phyloP scores from a whole-genome alignment of 1,140 invertebrate genomes.

The Ostrea denselamellosa region DNA sequence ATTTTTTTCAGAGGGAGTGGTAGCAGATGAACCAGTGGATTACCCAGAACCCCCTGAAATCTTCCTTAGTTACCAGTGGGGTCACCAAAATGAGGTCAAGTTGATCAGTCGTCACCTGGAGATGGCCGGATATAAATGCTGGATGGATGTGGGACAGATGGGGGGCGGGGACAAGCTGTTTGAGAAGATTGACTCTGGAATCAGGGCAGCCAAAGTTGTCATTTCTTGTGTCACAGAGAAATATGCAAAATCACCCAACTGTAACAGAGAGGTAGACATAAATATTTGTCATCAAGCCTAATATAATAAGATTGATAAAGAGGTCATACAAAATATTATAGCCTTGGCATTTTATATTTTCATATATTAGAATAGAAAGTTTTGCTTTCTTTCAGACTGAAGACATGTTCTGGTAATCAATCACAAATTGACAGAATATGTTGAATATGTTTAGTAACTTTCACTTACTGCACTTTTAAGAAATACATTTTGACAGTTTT shows the following conservation, averaged over 20 bases:
- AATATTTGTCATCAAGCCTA: neutral
- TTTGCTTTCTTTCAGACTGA: no score
- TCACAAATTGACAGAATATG: no score
- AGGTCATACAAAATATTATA: no score
- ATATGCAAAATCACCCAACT: constrained; percentile 76
- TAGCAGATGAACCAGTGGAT: constrained; percentile 73
- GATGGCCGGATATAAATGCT: constrained; percentile 70
- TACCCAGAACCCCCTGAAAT: constrained; percentile 68
- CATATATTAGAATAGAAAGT: no score
- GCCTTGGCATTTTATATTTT: no score
- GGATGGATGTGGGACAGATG: constrained; percentile 76
- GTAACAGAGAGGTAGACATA: constrained; percentile 72
- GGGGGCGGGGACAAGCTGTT: constrained; percentile 77
- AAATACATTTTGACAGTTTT: no score
- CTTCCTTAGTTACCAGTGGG: constrained; percentile 78
- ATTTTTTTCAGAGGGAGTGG: constrained; percentile 64
- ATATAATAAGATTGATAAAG: neutral
- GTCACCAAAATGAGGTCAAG: constrained; percentile 73
- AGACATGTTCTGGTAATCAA: no score
- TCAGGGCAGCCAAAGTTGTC: constrained; percentile 73
- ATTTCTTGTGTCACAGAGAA: constrained; percentile 73
- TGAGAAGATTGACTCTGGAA: constrained; percentile 74
- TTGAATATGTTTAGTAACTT: no score
- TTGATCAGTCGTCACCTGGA: constrained; percentile 71
- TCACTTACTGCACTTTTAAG: no score